Evolutionary conservation across 2,113 vertebrate species (phyloP).

Genomic region (Perognathus longimembris): DNA sequence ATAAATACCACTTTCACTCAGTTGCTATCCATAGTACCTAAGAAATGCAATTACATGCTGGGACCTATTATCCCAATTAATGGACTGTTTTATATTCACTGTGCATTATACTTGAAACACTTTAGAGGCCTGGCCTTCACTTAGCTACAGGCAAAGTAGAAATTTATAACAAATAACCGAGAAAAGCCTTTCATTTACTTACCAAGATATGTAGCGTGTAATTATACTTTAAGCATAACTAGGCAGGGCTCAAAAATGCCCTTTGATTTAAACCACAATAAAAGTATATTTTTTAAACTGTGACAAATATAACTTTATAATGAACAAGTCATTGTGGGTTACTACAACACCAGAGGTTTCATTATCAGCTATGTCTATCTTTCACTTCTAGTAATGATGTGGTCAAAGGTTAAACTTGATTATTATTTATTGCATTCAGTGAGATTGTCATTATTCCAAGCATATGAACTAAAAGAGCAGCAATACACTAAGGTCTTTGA

Average conservation of each 20-base stretch:
- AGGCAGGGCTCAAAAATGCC: slow-evolving; percentile 80
- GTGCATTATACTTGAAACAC: slow-evolving; percentile 87
- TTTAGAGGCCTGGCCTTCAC: slow-evolving; percentile 86
- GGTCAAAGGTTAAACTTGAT: slow-evolving; percentile 77
- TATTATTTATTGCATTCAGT: slow-evolving; percentile 69
- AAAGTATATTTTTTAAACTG: slow-evolving; percentile 78
- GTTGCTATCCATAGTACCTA: slow-evolving; percentile 89
- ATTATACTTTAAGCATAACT: slow-evolving; percentile 87
- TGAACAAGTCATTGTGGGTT: slow-evolving; percentile 66
- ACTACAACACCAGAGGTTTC: slow-evolving; percentile 59
- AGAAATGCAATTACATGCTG: slow-evolving; percentile 92
- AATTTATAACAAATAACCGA: slow-evolving; percentile 87
- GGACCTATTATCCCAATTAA: slow-evolving; percentile 94
- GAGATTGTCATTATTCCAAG: slow-evolving; percentile 66
- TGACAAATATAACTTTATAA: slow-evolving; percentile 76
- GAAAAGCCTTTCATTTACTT: slow-evolving; percentile 88
- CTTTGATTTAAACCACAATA: slow-evolving; percentile 84
- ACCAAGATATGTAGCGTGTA: slow-evolving; percentile 85
- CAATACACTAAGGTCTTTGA: slow-evolving; percentile 8
- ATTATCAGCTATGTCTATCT: slow-evolving; percentile 48
- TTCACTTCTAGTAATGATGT: slow-evolving; percentile 63
- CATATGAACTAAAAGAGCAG: slow-evolving; percentile 65
- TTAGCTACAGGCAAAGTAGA: slow-evolving; percentile 86
- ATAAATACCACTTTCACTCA: slow-evolving; percentile 90
- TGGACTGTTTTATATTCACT: slow-evolving; percentile 93